Evolutionary conservation across 2,797 vertebrate species (phyloP).

Genomic region (Alfaro cultratus): DNA sequence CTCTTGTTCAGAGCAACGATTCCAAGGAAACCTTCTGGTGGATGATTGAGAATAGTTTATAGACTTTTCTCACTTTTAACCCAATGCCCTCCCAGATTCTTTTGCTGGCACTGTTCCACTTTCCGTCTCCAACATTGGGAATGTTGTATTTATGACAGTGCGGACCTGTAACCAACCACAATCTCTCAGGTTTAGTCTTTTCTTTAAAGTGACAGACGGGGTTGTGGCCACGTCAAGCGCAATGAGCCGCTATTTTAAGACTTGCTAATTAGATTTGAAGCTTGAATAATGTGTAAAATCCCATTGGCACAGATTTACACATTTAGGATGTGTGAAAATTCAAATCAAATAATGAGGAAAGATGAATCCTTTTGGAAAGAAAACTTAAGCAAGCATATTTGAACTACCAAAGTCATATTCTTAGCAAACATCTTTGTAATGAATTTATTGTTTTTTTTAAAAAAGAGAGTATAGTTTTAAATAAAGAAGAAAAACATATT

Average conservation of each 20-base stretch:
- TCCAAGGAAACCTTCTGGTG: conserved; percentile 5
- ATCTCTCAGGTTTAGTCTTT: conserved; percentile 1
- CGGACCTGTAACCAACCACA: neutral
- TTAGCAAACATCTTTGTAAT: neutral
- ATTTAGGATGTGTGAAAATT: conserved; percentile 25
- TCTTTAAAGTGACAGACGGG: conserved; percentile 12
- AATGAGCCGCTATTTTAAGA: conserved; percentile 25
- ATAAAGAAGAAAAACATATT: no score
- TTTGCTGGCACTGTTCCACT: neutral
- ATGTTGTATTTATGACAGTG: neutral
- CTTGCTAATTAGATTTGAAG: conserved; percentile 30
- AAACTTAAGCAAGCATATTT: neutral
- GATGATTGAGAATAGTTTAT: neutral
- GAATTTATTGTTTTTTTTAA: neutral
- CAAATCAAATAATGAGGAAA: conserved; percentile 4
- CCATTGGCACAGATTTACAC: conserved; percentile 26
- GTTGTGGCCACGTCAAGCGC: neutral
- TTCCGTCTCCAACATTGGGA: conserved; percentile 2
- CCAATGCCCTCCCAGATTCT: neutral
- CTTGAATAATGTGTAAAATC: conserved; percentile 20
- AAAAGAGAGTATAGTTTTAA: no score
- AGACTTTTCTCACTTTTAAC: conserved; percentile 1
- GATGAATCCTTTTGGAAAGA: conserved; percentile 24
- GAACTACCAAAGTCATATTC: neutral
- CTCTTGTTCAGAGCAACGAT: conserved; percentile 22